phyloP scores from a whole-genome alignment of 2,797 vertebrate genomes.

The Spea hammondii region DNA sequence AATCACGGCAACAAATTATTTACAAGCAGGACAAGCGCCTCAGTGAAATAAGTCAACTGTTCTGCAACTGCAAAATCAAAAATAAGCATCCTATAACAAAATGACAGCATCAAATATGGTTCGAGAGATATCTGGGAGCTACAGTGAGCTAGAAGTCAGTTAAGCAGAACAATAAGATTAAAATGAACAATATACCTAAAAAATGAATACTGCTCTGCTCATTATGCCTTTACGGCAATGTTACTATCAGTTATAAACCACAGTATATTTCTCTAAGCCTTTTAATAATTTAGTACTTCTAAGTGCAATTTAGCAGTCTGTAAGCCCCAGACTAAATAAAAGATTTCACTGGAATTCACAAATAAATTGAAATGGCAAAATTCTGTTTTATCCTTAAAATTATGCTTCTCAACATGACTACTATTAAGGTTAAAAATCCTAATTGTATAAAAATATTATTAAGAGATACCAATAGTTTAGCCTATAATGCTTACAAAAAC shows the following conservation, averaged over 20 bases:
- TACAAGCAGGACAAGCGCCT: background rate
- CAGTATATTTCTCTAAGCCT: conserved; percentile 27
- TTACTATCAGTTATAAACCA: conserved; percentile 7
- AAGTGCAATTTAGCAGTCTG: conserved; percentile 19
- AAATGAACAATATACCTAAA: conserved; percentile 31
- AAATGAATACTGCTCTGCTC: conserved; percentile 7
- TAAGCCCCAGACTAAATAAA: conserved; percentile 9
- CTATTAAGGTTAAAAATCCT: no score
- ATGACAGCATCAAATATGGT: conserved; percentile 14
- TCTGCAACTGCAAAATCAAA: conserved; percentile 9
- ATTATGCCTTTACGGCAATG: background rate
- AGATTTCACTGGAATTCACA: background rate
- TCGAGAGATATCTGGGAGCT: conserved; percentile 31
- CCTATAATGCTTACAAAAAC: no score
- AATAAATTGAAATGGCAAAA: background rate
- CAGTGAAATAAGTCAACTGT: conserved; percentile 15
- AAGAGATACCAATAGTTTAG: no score
- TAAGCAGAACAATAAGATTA: conserved; percentile 40
- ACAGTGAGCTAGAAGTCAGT: conserved; percentile 29
- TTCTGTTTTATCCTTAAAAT: no score
- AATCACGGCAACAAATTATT: background rate
- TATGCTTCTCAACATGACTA: no score
- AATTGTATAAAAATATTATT: no score
- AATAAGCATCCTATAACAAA: conserved; percentile 20
- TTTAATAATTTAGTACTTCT: background rate